A percentile compares a stretch with the other conserved stretches of the same genome.
phyloP scores from a whole-genome alignment of 2,113 vertebrate genomes.

The Cathartes aura region DNA sequence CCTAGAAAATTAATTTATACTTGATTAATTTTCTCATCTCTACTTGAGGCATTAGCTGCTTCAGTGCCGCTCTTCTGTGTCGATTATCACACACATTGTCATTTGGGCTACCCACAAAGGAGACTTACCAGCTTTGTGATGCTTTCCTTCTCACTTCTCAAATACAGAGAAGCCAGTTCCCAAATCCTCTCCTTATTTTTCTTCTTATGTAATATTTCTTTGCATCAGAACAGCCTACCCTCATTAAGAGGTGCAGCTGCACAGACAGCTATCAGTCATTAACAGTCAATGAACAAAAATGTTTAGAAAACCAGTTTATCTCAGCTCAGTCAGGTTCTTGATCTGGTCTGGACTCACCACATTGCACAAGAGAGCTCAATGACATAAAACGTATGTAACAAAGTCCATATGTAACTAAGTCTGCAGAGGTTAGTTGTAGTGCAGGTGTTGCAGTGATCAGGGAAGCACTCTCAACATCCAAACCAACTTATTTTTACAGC shows the following conservation, averaged over 20 bases:
- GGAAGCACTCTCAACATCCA: not conserved
- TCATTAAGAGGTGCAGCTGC: not conserved
- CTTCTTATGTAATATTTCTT: not conserved
- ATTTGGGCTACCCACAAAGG: not conserved
- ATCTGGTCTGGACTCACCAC: not conserved
- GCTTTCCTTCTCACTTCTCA: not conserved
- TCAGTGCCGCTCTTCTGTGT: not conserved
- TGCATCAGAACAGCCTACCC: not conserved
- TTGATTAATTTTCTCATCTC: not conserved
- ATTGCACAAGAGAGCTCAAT: not conserved
- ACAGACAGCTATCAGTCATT: rapidly evolving
- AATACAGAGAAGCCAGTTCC: not conserved
- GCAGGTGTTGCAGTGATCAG: not conserved
- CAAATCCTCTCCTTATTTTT: not conserved
- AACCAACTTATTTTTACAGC: not conserved
- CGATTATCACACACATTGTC: not conserved
- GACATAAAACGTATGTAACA: not conserved
- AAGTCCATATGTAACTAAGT: not conserved
- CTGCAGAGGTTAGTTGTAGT: not conserved
- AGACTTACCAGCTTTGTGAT: not conserved
- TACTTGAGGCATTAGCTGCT: not conserved
- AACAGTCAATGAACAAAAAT: not conserved
- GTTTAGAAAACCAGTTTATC: not conserved
- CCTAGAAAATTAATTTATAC: not conserved
- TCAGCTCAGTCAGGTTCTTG: not conserved